A percentile compares a stretch with the other conserved stretches of the same genome.
Conservation (phyloP, 2,797 vertebrate genomes). For the Hypotaenidia philippensis region DNA sequence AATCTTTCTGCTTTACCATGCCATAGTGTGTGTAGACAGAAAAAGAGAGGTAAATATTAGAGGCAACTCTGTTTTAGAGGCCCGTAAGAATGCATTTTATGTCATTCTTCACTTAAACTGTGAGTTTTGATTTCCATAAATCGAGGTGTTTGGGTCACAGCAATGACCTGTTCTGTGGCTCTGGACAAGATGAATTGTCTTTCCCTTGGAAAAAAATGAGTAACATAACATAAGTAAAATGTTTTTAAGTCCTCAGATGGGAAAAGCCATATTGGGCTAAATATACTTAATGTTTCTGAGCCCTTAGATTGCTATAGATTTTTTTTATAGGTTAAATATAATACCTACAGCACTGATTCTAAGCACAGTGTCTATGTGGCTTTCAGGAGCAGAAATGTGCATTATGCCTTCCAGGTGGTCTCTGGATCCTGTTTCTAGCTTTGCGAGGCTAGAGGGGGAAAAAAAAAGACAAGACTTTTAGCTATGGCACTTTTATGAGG, state of each 20-base stretch:
- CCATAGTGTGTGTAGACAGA: accelerated
- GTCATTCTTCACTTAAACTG: not conserved
- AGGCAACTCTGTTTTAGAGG: not conserved
- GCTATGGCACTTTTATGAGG: not conserved
- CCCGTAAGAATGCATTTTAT: not conserved
- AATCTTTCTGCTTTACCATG: not conserved
- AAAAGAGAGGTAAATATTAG: not conserved
- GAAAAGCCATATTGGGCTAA: not conserved
- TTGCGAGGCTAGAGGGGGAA: not conserved
- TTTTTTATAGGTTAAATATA: not conserved
- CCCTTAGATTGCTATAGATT: not conserved
- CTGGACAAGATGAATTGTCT: not conserved
- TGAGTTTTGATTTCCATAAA: not conserved
- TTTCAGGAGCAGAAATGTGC: not conserved
- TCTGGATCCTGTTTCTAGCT: not conserved
- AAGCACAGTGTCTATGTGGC: not conserved
- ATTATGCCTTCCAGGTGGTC: not conserved
- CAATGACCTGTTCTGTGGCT: not conserved
- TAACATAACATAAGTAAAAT: not conserved
- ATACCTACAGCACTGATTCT: not conserved
- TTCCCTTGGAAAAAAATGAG: not conserved
- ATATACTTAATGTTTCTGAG: not conserved
- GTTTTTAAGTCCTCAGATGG: not conserved
- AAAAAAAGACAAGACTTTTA: not conserved
- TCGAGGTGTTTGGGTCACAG: not conserved